Evolutionary conservation across 2,888 invertebrate genomes (phyloP), one percentile per base, ranked within the genome.

Genomic region (Meiosimyza decipiens): DNA sequence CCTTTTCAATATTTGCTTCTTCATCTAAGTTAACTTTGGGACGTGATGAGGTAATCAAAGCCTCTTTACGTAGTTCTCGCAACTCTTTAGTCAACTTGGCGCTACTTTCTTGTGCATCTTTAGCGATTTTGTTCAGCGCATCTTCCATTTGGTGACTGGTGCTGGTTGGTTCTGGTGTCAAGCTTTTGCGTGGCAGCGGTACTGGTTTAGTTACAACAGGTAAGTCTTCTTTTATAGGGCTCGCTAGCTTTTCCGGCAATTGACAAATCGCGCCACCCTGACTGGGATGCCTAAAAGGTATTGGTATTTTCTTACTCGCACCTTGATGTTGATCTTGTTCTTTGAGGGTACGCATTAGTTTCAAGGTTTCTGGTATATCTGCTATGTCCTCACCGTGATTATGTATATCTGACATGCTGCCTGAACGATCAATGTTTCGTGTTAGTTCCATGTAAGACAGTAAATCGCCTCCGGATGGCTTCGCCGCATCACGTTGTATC

Each of bases 31-130:
- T 80, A 0, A 79, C 15, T 40, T 83, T 84, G 5, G 84, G 82
- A 1, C 82, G 77, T 0, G 84, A 80, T 0, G 83, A 79, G 2
- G 83, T 84, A 0, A 84, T 83, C 6, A 84, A 66, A 0, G 86
- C 85, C 74, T 85, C 87, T 70, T 83, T 85, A 54, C 87, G 81
- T 5, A 91, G 81, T 82, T 91, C 90, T 59, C 90, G 89, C 81
- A 93, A 86, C 75, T 93, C 92, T 76, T 90, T 89, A n/a, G 91
- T 91, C 80, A 92, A 84, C 79, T 91, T 91, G 77, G 92, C 91
- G 82, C 92, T 93, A 60, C 92, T 92, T 82, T 92, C 92, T 87
- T 91, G 91, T 15, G 93, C 93, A 89, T 94, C 94, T 82, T 91
- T 91, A 13, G 93, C 93, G 74, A 94, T 89, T 83, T 92, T 91